Conservation (phyloP, 30 jellyfish, hydroid and myxozoan genomes). For the Mastigias papua region DNA sequence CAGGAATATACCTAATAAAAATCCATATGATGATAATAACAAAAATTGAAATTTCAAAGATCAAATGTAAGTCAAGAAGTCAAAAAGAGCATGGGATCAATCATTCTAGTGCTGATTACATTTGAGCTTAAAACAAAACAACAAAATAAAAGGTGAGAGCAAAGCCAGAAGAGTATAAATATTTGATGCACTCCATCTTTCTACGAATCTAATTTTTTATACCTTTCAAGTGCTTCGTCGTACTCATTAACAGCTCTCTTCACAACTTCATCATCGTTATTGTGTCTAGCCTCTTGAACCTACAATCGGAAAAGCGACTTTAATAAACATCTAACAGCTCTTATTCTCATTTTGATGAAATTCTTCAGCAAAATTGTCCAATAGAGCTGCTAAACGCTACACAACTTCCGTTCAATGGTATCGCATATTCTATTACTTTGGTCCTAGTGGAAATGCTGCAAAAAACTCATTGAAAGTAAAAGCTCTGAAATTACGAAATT, state of each 20-base stretch:
- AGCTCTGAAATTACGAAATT: too few relatives aligned
- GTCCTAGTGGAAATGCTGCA: too few relatives aligned
- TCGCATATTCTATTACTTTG: too few relatives aligned
- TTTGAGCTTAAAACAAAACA: background rate
- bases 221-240: slow-evolving; percentile 96
- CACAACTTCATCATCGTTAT: slow-evolving; percentile 92
- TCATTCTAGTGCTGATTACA: too few relatives aligned
- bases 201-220: background rate
- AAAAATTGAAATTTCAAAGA: background rate
- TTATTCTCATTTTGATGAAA: too few relatives aligned
- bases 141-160: background rate
- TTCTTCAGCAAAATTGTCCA: too few relatives aligned
- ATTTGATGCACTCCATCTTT: background rate
- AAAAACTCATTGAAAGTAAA: too few relatives aligned
- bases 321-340: too few relatives aligned
- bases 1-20: slow-evolving; percentile 88
- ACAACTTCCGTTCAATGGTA: too few relatives aligned
- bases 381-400: too few relatives aligned
- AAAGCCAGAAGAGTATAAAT: background rate
- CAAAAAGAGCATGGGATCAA: too few relatives aligned
- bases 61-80: too few relatives aligned
- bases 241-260: slow-evolving; percentile 94
- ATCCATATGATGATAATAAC: background rate
- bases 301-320: background rate
- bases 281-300: slow-evolving; percentile 96